phyloP scores from a whole-genome alignment of 2,797 vertebrate species.

The Protonibea diacanthus region DNA sequence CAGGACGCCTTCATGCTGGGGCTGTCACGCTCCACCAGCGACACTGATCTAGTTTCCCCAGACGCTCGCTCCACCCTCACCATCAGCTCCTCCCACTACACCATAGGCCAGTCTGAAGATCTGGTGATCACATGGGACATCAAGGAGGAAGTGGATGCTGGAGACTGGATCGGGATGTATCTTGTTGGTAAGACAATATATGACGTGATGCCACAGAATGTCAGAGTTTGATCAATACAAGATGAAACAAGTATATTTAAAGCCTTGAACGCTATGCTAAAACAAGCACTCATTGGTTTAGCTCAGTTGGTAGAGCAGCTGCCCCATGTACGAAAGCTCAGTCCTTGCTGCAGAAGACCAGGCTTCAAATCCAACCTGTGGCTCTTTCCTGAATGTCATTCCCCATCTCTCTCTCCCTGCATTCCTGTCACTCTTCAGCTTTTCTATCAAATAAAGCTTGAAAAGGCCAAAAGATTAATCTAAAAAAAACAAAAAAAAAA shows the following conservation, averaged over 20 bases:
- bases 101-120: slow-evolving; percentile 92
- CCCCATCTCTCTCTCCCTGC: too few relatives aligned
- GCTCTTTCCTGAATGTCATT: too few relatives aligned
- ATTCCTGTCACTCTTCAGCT: too few relatives aligned
- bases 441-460: too few relatives aligned
- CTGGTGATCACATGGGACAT: slow-evolving; percentile 97
- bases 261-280: background rate
- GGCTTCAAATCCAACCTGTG: too few relatives aligned
- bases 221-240: background rate
- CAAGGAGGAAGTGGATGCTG: slow-evolving; percentile 97
- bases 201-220: background rate
- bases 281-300: background rate
- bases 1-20: slow-evolving; percentile 85
- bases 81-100: slow-evolving; percentile 93
- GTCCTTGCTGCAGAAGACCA: too few relatives aligned
- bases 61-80: slow-evolving; percentile 94
- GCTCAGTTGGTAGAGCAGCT: too few relatives aligned
- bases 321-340: too few relatives aligned
- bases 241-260: background rate
- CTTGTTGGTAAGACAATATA: slow-evolving; percentile 89
- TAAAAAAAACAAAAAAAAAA: too few relatives aligned
- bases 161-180: slow-evolving; percentile 99
- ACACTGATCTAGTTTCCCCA: slow-evolving; percentile 94
- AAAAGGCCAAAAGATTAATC: too few relatives aligned
- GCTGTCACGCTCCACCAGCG: slow-evolving; percentile 94